A percentile compares a stretch with the other conserved stretches of the same genome.
phyloP scores from a whole-genome alignment of 2,797 vertebrate genomes.

The Bufotes viridis region DNA sequence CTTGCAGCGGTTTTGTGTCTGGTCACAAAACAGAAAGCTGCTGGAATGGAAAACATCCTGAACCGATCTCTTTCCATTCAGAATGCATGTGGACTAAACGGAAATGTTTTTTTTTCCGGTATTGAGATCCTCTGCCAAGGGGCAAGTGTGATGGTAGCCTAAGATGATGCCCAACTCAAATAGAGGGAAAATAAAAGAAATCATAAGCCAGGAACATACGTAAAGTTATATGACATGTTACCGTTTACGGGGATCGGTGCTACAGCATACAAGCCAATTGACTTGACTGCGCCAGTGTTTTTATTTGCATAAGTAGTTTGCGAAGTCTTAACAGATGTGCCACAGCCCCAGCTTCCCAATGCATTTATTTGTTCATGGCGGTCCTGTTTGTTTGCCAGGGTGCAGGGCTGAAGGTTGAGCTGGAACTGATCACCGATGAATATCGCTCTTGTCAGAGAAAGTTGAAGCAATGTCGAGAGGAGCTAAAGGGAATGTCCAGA shows the following conservation, averaged over 20 bases:
- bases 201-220: neutral
- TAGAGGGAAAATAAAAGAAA: neutral
- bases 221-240: neutral
- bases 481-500: constrained; percentile 77
- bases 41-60: too few species aligned
- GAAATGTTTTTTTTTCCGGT: too few species aligned
- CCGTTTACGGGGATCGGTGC: too few species aligned
- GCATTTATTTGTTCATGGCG: neutral
- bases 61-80: too few species aligned
- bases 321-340: neutral
- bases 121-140: too few species aligned
- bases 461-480: constrained; percentile 84
- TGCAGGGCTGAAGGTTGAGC: constrained; percentile 80
- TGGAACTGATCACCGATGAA: constrained; percentile 83
- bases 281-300: too few species aligned
- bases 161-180: neutral
- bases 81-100: too few species aligned
- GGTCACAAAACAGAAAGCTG: too few species aligned
- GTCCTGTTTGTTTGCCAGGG: constrained; percentile 72
- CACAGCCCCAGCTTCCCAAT: neutral
- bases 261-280: too few species aligned
- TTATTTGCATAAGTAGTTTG: too few species aligned
- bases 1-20: too few species aligned
- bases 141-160: too few species aligned
- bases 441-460: constrained; percentile 82